Percentiles rank a stretch among this genome's conserved stretches.
These are phyloP conservation scores for Volucella inflata DNA, from an alignment of 2,888 invertebrate species.

Conservation along the genomic window DNA sequence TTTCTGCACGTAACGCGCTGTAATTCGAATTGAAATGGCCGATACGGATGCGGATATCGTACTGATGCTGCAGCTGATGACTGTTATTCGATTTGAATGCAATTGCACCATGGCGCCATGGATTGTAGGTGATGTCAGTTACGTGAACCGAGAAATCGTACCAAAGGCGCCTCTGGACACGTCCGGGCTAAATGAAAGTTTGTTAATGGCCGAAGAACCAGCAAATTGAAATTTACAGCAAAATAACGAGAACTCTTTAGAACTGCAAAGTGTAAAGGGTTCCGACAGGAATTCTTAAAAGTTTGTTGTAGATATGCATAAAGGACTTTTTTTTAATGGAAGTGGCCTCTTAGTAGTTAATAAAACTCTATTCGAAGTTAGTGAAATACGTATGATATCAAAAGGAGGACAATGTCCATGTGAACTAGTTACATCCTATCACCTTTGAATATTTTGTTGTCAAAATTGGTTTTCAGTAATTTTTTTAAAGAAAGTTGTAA, in stretches of 20 bases:
- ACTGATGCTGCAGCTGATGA: neutral
- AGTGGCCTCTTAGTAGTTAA: too few relatives aligned
- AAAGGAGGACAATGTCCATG: too few relatives aligned
- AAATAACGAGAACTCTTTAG: constrained; percentile 4
- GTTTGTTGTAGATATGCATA: neutral
- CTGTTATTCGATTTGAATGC: constrained; percentile 56
- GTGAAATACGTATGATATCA: too few relatives aligned
- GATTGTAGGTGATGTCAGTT: constrained; percentile 44
- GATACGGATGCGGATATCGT: constrained; percentile 22
- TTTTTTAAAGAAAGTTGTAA: too few relatives aligned
- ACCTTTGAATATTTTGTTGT: too few relatives aligned
- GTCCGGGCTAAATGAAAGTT: constrained; percentile 65
- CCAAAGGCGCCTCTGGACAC: constrained; percentile 59
- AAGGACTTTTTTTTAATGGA: too few relatives aligned
- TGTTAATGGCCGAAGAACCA: constrained; percentile 57
- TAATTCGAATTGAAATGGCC: constrained; percentile 56
- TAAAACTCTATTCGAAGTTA: too few relatives aligned
- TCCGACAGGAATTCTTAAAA: neutral
- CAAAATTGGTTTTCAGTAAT: too few relatives aligned
- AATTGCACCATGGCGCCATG: constrained; percentile 52
- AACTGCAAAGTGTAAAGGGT: constrained; percentile 1
- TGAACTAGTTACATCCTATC: too few relatives aligned
- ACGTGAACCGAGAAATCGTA: constrained; percentile 47
- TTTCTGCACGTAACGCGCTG: constrained; percentile 68
- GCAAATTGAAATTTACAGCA: constrained; percentile 71